phyloP scores from a whole-genome alignment of 2,113 vertebrate species.

The Callipepla californica region DNA sequence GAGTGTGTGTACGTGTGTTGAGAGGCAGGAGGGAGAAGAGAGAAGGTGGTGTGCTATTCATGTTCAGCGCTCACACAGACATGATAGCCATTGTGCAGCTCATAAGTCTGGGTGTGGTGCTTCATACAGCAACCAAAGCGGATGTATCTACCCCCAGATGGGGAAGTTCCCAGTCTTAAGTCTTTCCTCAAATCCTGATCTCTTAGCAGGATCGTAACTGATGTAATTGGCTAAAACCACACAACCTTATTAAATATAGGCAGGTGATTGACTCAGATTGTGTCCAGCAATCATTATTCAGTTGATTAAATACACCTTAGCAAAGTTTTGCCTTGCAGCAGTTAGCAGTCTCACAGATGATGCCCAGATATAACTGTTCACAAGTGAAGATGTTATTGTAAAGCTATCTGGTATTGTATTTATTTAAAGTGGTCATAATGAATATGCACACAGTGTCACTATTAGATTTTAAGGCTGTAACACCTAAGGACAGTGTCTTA shows the following conservation, averaged over 20 bases:
- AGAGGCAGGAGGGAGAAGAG: neutral
- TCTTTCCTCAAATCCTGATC: neutral
- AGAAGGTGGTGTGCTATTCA: neutral
- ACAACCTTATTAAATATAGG: neutral
- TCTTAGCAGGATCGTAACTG: neutral
- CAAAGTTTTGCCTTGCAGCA: neutral
- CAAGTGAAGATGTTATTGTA: neutral
- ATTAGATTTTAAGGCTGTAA: neutral
- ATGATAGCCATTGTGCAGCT: neutral
- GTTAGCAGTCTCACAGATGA: accelerated
- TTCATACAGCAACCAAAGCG: neutral
- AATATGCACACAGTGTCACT: neutral
- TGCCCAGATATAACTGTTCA: neutral
- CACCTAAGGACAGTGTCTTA: neutral
- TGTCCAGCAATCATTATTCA: neutral
- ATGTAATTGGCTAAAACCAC: neutral
- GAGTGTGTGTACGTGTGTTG: conserved; percentile 35
- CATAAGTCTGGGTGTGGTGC: neutral
- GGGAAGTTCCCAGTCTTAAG: neutral
- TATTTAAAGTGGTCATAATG: neutral
- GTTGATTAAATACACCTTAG: neutral
- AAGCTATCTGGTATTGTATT: neutral
- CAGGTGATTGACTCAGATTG: neutral
- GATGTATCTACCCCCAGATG: neutral
- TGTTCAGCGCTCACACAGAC: neutral